Conservation (phyloP, 2,888 invertebrate genomes). For the Philonicus albiceps region DNA sequence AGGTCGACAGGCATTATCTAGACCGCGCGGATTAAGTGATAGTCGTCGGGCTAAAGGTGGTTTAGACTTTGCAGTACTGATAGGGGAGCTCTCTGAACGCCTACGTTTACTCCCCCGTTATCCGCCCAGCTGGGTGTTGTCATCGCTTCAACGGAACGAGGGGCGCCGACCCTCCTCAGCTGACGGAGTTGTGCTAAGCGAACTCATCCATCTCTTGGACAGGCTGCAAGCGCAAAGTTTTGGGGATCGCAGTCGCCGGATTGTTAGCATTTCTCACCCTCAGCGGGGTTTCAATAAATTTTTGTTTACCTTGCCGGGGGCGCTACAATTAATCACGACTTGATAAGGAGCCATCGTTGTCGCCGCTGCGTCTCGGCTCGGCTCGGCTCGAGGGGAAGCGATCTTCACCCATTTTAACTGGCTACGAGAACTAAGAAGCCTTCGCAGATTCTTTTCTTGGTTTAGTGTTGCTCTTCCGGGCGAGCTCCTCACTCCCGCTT, state of each 20-base stretch:
- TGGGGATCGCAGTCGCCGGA: not conserved
- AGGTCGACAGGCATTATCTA: not conserved
- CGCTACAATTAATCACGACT: not conserved
- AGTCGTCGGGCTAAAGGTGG: not conserved
- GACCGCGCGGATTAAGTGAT: constrained; percentile 12
- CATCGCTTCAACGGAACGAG: not conserved
- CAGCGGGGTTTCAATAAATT: not conserved
- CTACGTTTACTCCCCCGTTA: not conserved
- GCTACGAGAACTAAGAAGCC: not conserved
- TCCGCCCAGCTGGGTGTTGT: not conserved
- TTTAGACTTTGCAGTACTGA: not conserved
- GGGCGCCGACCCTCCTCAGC: not conserved
- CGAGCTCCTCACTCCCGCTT: not conserved
- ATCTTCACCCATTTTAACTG: not conserved
- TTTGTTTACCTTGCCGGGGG: constrained; percentile 4
- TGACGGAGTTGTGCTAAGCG: not conserved
- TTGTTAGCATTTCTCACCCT: not conserved
- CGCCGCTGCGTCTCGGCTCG: not conserved
- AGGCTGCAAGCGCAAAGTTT: not conserved
- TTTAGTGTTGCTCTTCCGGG: not conserved
- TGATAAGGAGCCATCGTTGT: not conserved
- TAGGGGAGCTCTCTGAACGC: not conserved
- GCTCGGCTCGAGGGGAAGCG: not conserved
- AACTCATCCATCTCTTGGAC: not conserved
- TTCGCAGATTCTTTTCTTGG: not conserved